Conservation (phyloP, 1,140 invertebrate species). For the Wiebesia pumilae region DNA sequence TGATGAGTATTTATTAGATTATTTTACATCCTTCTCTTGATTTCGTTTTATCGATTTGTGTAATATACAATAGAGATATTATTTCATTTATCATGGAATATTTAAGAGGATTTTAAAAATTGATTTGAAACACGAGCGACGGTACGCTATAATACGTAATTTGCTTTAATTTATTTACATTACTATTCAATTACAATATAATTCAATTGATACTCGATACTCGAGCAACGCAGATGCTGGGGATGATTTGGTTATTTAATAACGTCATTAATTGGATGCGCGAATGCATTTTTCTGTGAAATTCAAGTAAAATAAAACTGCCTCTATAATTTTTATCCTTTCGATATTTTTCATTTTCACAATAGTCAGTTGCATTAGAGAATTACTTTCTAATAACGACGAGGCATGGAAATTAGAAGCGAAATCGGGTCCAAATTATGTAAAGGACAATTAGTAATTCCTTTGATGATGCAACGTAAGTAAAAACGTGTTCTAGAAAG, state of each 20-base stretch:
- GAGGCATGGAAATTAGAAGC: neutral
- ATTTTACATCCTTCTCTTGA: no score
- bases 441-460: neutral
- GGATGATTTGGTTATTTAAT: neutral
- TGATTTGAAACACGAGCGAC: neutral
- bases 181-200: neutral
- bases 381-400: neutral
- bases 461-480: neutral
- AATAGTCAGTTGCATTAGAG: neutral
- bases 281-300: neutral
- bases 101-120: no score
- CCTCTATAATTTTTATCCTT: no score
- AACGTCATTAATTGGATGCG: neutral
- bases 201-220: neutral
- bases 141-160: neutral
- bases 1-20: no score
- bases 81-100: no score
- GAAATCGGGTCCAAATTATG: neutral
- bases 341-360: no score
- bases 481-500: constrained; percentile 11
- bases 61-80: no score
- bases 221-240: neutral
- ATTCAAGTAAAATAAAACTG: neutral
- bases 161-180: neutral
- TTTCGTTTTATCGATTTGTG: no score